phyloP scores from a whole-genome alignment of 2,797 vertebrate genomes.

The Sylvilagus floridanus region DNA sequence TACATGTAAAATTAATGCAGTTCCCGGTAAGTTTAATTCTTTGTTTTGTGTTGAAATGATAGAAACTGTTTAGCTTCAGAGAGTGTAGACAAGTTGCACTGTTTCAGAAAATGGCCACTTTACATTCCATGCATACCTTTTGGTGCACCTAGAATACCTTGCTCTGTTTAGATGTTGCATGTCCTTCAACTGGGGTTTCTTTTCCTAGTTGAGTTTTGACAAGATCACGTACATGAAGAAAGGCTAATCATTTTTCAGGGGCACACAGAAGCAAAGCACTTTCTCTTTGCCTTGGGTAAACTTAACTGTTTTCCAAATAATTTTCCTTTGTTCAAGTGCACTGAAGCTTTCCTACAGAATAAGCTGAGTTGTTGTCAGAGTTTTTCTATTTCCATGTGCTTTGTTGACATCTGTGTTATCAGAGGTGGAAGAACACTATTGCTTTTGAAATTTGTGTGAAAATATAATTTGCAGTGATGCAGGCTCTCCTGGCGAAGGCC shows the following conservation, averaged over 20 bases:
- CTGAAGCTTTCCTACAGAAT: slow-evolving; percentile 81
- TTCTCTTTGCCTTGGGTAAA: slow-evolving; percentile 79
- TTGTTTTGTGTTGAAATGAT: slow-evolving; percentile 82
- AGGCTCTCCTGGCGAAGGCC: slow-evolving; percentile 72
- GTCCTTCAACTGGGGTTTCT: slow-evolving; percentile 77
- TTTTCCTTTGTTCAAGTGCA: slow-evolving; percentile 86
- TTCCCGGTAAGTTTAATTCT: slow-evolving; percentile 87
- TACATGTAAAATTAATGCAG: slow-evolving; percentile 86
- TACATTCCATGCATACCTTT: slow-evolving; percentile 88
- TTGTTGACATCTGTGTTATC: slow-evolving; percentile 77
- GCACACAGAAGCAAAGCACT: slow-evolving; percentile 75
- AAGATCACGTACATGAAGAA: slow-evolving; percentile 75
- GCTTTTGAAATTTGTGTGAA: slow-evolving; percentile 75
- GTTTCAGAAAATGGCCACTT: slow-evolving; percentile 88
- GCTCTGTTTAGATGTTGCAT: slow-evolving; percentile 82
- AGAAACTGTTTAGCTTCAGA: slow-evolving; percentile 79
- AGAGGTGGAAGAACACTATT: slow-evolving; percentile 64
- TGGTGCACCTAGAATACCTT: slow-evolving; percentile 86
- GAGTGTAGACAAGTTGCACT: slow-evolving; percentile 87
- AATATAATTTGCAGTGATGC: slow-evolving; percentile 71
- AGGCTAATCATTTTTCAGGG: slow-evolving; percentile 74
- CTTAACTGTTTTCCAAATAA: slow-evolving; percentile 83
- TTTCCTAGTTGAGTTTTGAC: slow-evolving; percentile 71
- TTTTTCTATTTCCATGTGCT: slow-evolving; percentile 68
- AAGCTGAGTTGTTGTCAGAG: slow-evolving; percentile 73